A percentile compares a stretch with the other conserved stretches of the same genome.
Evolutionary conservation across 1,140 invertebrate genomes (phyloP).

Genomic region (Drosophila paulistorum): DNA sequence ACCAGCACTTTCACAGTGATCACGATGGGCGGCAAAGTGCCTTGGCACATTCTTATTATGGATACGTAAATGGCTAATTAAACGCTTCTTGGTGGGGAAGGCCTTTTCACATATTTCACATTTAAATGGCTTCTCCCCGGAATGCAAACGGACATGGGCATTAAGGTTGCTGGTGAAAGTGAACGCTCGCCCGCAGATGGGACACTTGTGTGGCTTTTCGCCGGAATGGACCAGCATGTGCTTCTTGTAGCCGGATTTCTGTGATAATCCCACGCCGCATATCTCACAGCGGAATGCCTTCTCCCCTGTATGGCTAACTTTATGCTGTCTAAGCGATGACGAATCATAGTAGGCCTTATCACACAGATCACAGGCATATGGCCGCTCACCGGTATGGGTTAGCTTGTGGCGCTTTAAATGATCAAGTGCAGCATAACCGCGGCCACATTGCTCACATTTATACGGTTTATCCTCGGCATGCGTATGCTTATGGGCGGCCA

Average conservation of each 20-base stretch:
- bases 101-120: constrained; percentile 68
- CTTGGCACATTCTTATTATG: constrained; percentile 61
- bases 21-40: constrained; percentile 5
- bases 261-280: constrained; percentile 77
- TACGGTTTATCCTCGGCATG: constrained; percentile 67
- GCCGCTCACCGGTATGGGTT: constrained; percentile 69
- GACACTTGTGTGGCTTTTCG: constrained; percentile 75
- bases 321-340: constrained; percentile 74
- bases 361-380: constrained; percentile 71
- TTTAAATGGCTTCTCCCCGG: constrained; percentile 86
- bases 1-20: neutral
- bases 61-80: constrained; percentile 66
- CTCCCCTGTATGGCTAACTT: constrained; percentile 74
- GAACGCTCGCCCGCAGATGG: constrained; percentile 71
- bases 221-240: constrained; percentile 80
- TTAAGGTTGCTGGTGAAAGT: constrained; percentile 81
- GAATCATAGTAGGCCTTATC: constrained; percentile 80
- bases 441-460: constrained; percentile 61
- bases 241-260: constrained; percentile 81
- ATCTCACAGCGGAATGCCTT: constrained; percentile 80
- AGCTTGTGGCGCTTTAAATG: constrained; percentile 63
- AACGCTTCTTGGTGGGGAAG: constrained; percentile 73
- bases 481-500: constrained; percentile 74
- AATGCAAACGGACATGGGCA: constrained; percentile 86
- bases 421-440: constrained; percentile 63